These are phyloP conservation scores for Macaria liturata DNA, from an alignment of 2,888 invertebrate genomes.

Conservation along the genomic window DNA sequence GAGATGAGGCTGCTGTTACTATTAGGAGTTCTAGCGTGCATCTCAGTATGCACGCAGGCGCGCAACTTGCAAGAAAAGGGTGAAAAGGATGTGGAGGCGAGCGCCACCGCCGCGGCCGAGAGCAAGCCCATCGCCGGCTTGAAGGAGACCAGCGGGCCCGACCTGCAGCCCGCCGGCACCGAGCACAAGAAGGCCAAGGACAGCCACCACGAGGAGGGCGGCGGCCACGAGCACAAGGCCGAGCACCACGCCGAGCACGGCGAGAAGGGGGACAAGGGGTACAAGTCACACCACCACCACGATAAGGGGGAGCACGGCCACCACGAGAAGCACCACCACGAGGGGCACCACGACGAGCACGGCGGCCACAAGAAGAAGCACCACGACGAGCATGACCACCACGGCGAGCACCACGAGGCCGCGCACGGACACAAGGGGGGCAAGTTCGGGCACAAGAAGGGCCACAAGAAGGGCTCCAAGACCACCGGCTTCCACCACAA, in stretches of 20 bases:
- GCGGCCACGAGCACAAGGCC: conserved; percentile 87
- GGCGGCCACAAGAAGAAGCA: conserved; percentile 92
- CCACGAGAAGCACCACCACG: conserved; percentile 90
- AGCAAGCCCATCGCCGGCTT: conserved; percentile 31
- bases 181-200: conserved; percentile 74
- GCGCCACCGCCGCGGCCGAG: conserved; percentile 11
- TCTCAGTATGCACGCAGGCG: conserved; percentile 51
- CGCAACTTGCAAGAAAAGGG: conserved; percentile 62
- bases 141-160: conserved; percentile 45
- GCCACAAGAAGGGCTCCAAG: conserved; percentile 93
- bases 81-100: conserved; percentile 41
- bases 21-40: conserved; percentile 57
- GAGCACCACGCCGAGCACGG: conserved; percentile 88
- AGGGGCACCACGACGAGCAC: conserved; percentile 89
- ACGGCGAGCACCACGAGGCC: conserved; percentile 90
- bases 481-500: conserved; percentile 93
- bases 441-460: conserved; percentile 91
- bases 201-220: conserved; percentile 85
- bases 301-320: conserved; percentile 91
- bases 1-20: conserved; percentile 65
- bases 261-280: conserved; percentile 91
- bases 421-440: conserved; percentile 91
- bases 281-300: conserved; percentile 89
- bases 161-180: conserved; percentile 77
- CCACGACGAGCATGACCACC: conserved; percentile 89